Percentiles rank a stretch among this genome's conserved stretches.
Evolutionary conservation across 2,888 invertebrate genomes (phyloP).

Genomic region (Brenthis daphne): DNA sequence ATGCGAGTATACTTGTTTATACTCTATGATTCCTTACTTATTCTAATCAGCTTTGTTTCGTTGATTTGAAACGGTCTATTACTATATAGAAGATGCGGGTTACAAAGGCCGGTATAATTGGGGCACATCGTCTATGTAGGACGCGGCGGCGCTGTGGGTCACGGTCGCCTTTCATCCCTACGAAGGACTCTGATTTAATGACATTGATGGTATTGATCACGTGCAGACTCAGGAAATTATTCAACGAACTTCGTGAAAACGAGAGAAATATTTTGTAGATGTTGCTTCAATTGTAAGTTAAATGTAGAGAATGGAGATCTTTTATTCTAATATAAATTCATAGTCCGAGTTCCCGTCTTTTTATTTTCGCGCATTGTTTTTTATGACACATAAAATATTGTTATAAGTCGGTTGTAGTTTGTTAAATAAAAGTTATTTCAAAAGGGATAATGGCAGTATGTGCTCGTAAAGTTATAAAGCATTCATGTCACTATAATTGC

Average conservation of each 20-base stretch:
- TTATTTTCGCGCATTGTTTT: neutral
- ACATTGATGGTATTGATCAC: conserved; percentile 42
- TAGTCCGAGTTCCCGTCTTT: neutral
- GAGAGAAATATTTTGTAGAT: conserved; percentile 46
- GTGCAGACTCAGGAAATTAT: conserved; percentile 42
- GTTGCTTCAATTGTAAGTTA: conserved; percentile 20
- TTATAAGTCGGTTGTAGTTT: neutral
- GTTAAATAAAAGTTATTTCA: neutral
- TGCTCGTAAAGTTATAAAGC: conserved; percentile 2
- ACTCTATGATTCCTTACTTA: too few relatives aligned
- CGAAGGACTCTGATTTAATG: conserved; percentile 29
- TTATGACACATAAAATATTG: too few relatives aligned
- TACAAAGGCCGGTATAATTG: conserved; percentile 69
- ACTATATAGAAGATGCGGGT: conserved; percentile 50
- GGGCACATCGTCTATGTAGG: conserved; percentile 68
- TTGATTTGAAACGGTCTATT: conserved; percentile 40
- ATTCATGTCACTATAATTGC: conserved; percentile 12
- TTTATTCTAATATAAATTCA: conserved; percentile 7
- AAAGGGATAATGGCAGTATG: neutral
- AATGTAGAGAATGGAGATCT: neutral
- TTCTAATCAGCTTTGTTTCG: neutral
- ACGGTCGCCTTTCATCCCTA: conserved; percentile 54
- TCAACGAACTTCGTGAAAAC: conserved; percentile 33
- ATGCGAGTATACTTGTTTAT: too few relatives aligned
- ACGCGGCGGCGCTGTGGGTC: conserved; percentile 59